A percentile compares a stretch with the other conserved stretches of the same genome.
Conservation (phyloP, 2,797 vertebrate genomes). For the Podarcis siculus region DNA sequence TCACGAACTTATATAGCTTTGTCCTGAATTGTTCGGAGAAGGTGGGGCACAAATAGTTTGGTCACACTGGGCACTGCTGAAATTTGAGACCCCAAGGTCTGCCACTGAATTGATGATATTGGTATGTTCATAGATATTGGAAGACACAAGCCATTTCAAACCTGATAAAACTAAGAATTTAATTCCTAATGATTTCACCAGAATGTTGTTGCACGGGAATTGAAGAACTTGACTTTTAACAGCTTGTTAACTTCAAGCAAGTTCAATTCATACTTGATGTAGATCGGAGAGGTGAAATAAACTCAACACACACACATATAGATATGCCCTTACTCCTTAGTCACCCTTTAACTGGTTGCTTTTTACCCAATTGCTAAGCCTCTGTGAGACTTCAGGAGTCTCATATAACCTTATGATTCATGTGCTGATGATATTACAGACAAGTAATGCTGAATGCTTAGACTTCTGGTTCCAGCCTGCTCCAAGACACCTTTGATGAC, state of each 20-base stretch:
- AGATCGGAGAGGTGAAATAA: neutral
- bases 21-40: neutral
- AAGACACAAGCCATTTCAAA: neutral
- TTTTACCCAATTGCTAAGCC: neutral
- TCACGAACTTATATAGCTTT: neutral
- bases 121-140: neutral
- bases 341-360: neutral
- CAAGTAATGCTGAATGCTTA: conserved; percentile 3
- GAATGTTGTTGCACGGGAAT: neutral
- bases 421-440: neutral
- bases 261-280: neutral
- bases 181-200: neutral
- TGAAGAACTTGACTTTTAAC: neutral
- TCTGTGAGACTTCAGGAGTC: neutral
- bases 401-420: conserved; percentile 7
- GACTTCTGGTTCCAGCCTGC: neutral
- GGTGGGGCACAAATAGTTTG: too few relatives aligned
- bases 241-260: neutral
- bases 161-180: neutral
- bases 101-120: neutral
- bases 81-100: too few relatives aligned
- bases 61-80: too few relatives aligned
- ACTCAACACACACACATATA: neutral
- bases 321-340: neutral
- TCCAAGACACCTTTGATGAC: rapidly evolving